These are phyloP conservation scores for Orius insidiosus DNA, from an alignment of 1,140 invertebrate species.

Conservation along the genomic window DNA sequence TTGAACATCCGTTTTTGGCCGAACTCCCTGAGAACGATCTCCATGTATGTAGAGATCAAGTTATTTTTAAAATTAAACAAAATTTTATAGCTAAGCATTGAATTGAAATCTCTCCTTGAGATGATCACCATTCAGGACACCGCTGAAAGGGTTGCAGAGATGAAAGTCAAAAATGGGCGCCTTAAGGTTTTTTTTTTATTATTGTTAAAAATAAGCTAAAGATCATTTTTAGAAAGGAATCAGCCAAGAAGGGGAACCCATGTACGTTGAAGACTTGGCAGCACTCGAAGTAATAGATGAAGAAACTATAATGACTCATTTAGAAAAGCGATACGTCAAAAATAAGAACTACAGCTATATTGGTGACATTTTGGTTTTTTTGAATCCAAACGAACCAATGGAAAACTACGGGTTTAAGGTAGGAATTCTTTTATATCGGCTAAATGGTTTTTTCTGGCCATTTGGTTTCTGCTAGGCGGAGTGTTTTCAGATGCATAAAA, in stretches of 20 bases:
- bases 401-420: constrained; percentile 51
- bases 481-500: too few relatives aligned
- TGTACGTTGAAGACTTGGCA: constrained; percentile 73
- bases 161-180: constrained; percentile 45
- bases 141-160: constrained; percentile 29
- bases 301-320: constrained; percentile 53
- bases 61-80: neutral
- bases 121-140: constrained; percentile 16
- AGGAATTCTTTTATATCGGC: too few relatives aligned
- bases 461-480: too few relatives aligned
- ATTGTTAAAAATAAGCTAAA: too few relatives aligned
- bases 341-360: constrained; percentile 71
- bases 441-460: too few relatives aligned
- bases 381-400: constrained; percentile 65
- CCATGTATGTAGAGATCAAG: constrained; percentile 33
- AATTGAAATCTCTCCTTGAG: constrained; percentile 37
- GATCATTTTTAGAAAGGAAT: constrained; percentile 22
- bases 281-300: constrained; percentile 61
- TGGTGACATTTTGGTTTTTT: constrained; percentile 69
- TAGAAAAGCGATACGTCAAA: constrained; percentile 49
- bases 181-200: too few relatives aligned
- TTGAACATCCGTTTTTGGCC: constrained; percentile 71
- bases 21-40: constrained; percentile 57
- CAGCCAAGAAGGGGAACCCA: constrained; percentile 35
- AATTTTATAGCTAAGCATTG: constrained; percentile 30